These are phyloP conservation scores for Papio anubis DNA, from an alignment of 2,113 vertebrate genomes.

Conservation along the genomic window DNA sequence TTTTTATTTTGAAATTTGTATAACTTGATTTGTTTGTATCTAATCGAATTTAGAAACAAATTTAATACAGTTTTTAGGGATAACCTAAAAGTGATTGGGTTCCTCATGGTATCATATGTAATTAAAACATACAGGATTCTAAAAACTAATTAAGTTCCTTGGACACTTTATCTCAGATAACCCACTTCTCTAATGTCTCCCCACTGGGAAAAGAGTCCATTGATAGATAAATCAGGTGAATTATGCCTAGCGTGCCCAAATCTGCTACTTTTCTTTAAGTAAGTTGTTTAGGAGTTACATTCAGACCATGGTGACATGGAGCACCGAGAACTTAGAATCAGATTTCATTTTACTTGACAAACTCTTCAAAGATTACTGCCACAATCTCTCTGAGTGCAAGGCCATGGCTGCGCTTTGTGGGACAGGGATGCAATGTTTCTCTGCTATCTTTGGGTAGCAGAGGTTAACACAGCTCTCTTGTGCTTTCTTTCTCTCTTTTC, in stretches of 20 bases:
- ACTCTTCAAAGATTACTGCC: not conserved
- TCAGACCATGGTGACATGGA: not conserved
- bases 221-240: not conserved
- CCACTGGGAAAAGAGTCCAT: not conserved
- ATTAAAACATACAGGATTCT: not conserved
- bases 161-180: not conserved
- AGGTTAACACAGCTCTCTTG: not conserved
- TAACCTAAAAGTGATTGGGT: conserved; percentile 7
- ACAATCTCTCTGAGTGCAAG: not conserved
- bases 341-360: not conserved
- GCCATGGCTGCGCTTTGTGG: not conserved
- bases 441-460: not conserved
- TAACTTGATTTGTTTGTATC: not conserved
- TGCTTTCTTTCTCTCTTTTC: not conserved
- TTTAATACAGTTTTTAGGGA: not conserved
- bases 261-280: not conserved
- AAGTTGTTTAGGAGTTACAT: not conserved
- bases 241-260: not conserved
- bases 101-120: not conserved
- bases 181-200: not conserved
- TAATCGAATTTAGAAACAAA: conserved; percentile 34
- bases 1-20: conserved; percentile 29
- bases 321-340: not conserved
- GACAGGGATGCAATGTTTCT: not conserved
- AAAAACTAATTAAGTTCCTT: not conserved